These are phyloP conservation scores for Cyprinodon variegatus DNA, from an alignment of 2,113 vertebrate species.

Conservation along the genomic window DNA sequence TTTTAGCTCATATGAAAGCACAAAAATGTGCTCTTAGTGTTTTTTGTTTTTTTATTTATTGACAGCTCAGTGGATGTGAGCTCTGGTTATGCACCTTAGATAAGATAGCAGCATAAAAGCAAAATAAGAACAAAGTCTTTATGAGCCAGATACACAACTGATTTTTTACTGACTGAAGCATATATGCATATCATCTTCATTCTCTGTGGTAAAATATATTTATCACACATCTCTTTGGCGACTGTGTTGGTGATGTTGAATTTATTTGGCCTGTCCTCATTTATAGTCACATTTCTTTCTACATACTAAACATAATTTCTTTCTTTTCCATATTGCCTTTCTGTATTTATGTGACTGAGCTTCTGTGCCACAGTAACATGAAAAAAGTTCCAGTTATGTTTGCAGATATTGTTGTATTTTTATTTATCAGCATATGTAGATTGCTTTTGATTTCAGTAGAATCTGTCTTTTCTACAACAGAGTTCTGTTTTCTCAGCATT, in stretches of 20 bases:
- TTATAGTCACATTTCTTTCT: background rate
- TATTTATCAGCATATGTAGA: background rate
- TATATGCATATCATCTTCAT: background rate
- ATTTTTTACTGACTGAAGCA: conserved; percentile 27
- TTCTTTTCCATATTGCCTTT: background rate
- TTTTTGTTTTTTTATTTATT: conserved; percentile 52
- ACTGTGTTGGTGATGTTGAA: background rate
- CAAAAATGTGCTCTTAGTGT: conserved; percentile 45
- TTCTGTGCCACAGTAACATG: no score
- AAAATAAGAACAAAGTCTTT: conserved; percentile 51
- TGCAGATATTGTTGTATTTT: background rate
- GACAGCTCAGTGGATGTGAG: conserved; percentile 48
- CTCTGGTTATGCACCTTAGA: conserved; percentile 28
- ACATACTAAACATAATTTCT: background rate
- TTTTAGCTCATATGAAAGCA: conserved; percentile 52
- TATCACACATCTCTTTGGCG: background rate
- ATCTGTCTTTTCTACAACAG: background rate
- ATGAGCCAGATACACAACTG: conserved; percentile 4
- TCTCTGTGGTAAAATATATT: conserved; percentile 3
- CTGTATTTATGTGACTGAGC: background rate
- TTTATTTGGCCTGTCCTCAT: background rate
- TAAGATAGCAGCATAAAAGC: conserved; percentile 50
- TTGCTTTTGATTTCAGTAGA: background rate
- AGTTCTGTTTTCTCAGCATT: background rate
- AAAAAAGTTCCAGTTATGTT: background rate